A percentile compares a stretch with the other conserved stretches of the same genome.
phyloP scores from a whole-genome alignment of 2,113 vertebrate species.

The Danio rerio region GRCz12tu NC_133195.1:35027501-35028000 shows the following conservation, averaged over 20 bases:
- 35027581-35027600: background rate
- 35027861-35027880: conserved; percentile 34
- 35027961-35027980: conserved; percentile 56
- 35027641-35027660: background rate
- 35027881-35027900: conserved; percentile 28
- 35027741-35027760: background rate
- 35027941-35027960: conserved; percentile 33
- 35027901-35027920: conserved; percentile 46
- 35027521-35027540: too few relatives aligned
- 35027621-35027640: background rate
- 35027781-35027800: background rate
- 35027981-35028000: conserved; percentile 52
- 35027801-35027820: background rate
- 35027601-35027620: background rate
- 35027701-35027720: background rate
- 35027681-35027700: background rate
- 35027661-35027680: background rate
- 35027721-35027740: background rate
- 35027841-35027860: conserved; percentile 23
- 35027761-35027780: background rate
- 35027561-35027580: background rate
- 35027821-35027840: background rate
- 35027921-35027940: conserved; percentile 38
- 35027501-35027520: background rate
- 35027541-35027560: background rate